Evolutionary conservation across 2,797 vertebrate genomes (phyloP).

Genomic region (Bufotes viridis): DNA sequence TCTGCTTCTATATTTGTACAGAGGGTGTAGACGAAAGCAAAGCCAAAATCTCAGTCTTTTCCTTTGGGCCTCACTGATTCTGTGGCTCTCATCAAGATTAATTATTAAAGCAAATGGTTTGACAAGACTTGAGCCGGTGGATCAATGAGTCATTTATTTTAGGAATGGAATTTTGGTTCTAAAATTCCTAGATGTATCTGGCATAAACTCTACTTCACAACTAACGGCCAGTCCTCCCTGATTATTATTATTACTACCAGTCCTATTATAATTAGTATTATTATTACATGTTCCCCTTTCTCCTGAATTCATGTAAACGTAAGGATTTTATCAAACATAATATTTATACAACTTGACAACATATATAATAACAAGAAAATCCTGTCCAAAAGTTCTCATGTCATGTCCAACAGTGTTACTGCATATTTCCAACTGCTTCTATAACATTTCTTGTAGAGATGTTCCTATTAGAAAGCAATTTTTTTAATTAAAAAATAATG

Average conservation of each 20-base stretch:
- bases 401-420: not conserved
- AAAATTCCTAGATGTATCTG: constrained; percentile 10
- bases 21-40: not conserved
- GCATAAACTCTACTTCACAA: not conserved
- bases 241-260: not conserved
- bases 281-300: not conserved
- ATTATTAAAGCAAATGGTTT: constrained; percentile 13
- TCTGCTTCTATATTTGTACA: not conserved
- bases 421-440: not conserved
- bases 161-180: constrained; percentile 13
- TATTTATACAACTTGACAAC: not conserved
- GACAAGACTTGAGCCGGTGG: constrained; percentile 6
- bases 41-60: not conserved
- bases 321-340: not conserved
- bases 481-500: too few species aligned
- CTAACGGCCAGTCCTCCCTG: not conserved
- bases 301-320: not conserved
- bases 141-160: constrained; percentile 9
- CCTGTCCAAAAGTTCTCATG: not conserved
- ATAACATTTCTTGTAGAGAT: too few species aligned
- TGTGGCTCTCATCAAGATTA: not conserved
- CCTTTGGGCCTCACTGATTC: constrained; percentile 1
- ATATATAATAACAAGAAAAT: not conserved
- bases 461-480: too few species aligned
- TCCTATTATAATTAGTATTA: not conserved